Conservation (phyloP, 2,113 vertebrate genomes). For the Clarias magur region DNA sequence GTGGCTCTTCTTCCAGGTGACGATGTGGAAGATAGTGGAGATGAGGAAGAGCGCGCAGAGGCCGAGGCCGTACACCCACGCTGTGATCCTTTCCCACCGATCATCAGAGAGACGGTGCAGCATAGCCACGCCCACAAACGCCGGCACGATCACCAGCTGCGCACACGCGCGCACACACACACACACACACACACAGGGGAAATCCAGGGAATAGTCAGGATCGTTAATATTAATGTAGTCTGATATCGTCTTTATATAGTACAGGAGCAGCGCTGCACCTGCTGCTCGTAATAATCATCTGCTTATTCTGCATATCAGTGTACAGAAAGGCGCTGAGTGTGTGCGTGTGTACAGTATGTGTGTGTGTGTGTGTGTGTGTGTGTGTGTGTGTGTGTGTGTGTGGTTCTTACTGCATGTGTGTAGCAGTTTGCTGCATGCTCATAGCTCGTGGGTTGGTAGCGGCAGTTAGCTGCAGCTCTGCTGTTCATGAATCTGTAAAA, state of each 20-base stretch:
- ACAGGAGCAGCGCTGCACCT: neutral
- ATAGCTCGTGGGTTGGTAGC: constrained; percentile 95
- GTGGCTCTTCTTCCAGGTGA: constrained; percentile 98
- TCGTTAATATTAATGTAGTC: neutral
- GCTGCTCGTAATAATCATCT: neutral
- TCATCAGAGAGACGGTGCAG: constrained; percentile 88
- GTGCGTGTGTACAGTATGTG: neutral
- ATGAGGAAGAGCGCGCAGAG: constrained; percentile 93
- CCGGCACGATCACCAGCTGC: constrained; percentile 83
- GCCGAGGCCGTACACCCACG: constrained; percentile 93
- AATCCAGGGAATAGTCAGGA: neutral
- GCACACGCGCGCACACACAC: constrained; percentile 16
- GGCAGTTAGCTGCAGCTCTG: constrained; percentile 89
- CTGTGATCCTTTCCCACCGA: constrained; percentile 90
- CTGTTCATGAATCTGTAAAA: constrained; percentile 96
- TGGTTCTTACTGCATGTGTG: constrained; percentile 88
- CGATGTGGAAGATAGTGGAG: constrained; percentile 92
- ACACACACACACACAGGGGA: neutral
- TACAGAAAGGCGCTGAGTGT: neutral
- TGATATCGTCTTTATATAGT: neutral
- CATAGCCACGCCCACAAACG: constrained; percentile 87
- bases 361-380: neutral
- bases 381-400: neutral
- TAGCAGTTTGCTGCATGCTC: constrained; percentile 99
- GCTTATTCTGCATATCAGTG: neutral